phyloP scores from a whole-genome alignment of 2,888 invertebrate species.

The Acrocera orbiculus region DNA sequence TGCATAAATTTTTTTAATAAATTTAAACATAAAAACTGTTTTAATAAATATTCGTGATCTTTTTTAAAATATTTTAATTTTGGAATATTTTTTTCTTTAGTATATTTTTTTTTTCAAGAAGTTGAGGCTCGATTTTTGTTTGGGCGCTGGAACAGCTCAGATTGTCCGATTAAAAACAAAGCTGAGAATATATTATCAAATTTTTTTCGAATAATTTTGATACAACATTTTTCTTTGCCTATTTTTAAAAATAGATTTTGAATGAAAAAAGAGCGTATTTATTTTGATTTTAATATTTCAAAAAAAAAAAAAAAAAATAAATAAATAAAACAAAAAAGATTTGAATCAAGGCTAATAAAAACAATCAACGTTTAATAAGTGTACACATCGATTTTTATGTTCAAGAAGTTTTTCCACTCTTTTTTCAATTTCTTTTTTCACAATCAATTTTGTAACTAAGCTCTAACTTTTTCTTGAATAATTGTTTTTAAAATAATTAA shows the following conservation, averaged over 20 bases:
- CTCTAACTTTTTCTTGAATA: too few relatives aligned
- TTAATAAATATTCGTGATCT: constrained; percentile 6
- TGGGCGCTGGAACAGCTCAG: constrained; percentile 34
- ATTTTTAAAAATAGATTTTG: constrained; percentile 3
- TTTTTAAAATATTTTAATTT: constrained; percentile 13
- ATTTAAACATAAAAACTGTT: too few relatives aligned
- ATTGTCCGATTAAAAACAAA: too few relatives aligned
- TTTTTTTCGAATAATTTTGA: constrained; percentile 3
- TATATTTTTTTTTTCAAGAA: constrained; percentile 27
- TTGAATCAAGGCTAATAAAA: too few relatives aligned
- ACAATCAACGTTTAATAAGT: too few relatives aligned
- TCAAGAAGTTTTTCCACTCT: constrained; percentile 31
- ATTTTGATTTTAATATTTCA: constrained; percentile 7
- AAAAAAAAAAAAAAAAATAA: background rate
- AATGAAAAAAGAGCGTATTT: constrained; percentile 11
- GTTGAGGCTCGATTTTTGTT: constrained; percentile 36
- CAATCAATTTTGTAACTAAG: too few relatives aligned
- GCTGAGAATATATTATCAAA: too few relatives aligned
- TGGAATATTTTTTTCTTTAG: constrained; percentile 15
- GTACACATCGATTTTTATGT: constrained; percentile 18
- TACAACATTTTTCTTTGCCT: constrained; percentile 2
- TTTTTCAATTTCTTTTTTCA: background rate
- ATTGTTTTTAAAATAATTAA: too few relatives aligned
- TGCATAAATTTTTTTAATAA: constrained; percentile 5
- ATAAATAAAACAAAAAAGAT: background rate